Base-by-base conservation (phyloP, 2,797 vertebrate genomes). In the Coccyzus lansbergi region DNA sequence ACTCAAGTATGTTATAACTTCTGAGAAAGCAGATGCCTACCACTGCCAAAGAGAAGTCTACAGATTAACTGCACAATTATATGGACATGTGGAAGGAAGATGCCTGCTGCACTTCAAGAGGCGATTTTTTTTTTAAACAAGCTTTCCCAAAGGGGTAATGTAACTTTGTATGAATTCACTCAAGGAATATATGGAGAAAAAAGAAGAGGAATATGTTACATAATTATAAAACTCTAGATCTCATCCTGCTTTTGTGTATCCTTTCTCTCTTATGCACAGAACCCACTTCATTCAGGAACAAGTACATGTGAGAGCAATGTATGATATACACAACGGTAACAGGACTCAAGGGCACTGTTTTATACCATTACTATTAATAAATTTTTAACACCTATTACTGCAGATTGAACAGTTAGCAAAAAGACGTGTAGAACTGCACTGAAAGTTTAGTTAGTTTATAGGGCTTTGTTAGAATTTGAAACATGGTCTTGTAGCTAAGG, bases 1-100 rank as follows among this genome's bases (percentile, higher is more conserved):
- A 80, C 38, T 93, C 81, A 86, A 72, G 53, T 56, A 92, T 85
- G 52, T 56, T 88, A 94, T 44, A 87, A n/a, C 72, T 89, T 92
- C 84, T 90, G 93, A 94, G 91, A 95, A 96, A 92, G 31, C 76
- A 65, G 86, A 96, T 92, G 38, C 81, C 59, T 82, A 65, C 36
- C 16, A 60, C 60, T 90, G 86, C 87, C 70, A 79, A n/a, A 86
- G 80, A 84, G 42, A 82, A 86, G 69, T 29, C 71, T 85, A 60
- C 22, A 60, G 59, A 80, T 70, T 5, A 9, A 72, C 75, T 78
- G 44, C 46, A 87, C 78, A 86, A 88, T 71, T 60, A 88, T 91
- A 71, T 31, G 69, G 86, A 77, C 84, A 95, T 92, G 78, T 96
- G 88, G 86, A 92, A 67, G 46, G 65, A 91, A 94, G 80, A 83